Evolutionary conservation across 1,140 invertebrate genomes (phyloP).

Genomic region (Plodia interpunctella): DNA sequence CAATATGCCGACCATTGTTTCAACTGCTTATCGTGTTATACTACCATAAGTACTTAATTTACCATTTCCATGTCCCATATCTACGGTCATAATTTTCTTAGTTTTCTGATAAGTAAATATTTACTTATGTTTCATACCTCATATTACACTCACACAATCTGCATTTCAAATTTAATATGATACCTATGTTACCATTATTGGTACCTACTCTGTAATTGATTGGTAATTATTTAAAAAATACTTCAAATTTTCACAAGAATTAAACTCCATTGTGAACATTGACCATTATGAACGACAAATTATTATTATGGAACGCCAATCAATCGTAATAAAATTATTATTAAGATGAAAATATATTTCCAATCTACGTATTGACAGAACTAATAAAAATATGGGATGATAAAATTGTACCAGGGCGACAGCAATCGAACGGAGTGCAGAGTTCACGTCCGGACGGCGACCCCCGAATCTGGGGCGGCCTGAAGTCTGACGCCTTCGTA

Average conservation of each 20-base stretch:
- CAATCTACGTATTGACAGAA: background rate
- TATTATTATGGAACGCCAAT: too few species aligned
- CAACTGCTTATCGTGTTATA: slow-evolving; percentile 53
- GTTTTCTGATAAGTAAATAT: slow-evolving; percentile 28
- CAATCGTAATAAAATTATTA: background rate
- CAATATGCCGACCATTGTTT: slow-evolving; percentile 46
- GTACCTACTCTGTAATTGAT: too few species aligned
- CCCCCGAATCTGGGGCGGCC: slow-evolving; percentile 54
- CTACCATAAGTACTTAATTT: slow-evolving; percentile 48
- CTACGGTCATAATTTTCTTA: slow-evolving; percentile 39
- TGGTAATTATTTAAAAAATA: too few species aligned
- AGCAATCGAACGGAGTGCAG: slow-evolving; percentile 46
- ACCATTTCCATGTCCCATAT: slow-evolving; percentile 52
- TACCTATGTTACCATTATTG: too few species aligned
- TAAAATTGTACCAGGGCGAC: slow-evolving; percentile 29
- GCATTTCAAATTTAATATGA: background rate
- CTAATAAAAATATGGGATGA: slow-evolving; percentile 5
- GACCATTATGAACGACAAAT: too few species aligned
- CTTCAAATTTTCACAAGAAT: too few species aligned
- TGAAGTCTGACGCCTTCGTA: slow-evolving; percentile 10
- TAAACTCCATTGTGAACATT: too few species aligned
- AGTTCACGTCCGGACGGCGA: slow-evolving; percentile 66
- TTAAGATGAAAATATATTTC: background rate
- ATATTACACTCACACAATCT: background rate
- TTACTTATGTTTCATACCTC: slow-evolving; percentile 12